Base-by-base conservation (phyloP, 1,140 invertebrate species). In the Manduca sexta region DNA sequence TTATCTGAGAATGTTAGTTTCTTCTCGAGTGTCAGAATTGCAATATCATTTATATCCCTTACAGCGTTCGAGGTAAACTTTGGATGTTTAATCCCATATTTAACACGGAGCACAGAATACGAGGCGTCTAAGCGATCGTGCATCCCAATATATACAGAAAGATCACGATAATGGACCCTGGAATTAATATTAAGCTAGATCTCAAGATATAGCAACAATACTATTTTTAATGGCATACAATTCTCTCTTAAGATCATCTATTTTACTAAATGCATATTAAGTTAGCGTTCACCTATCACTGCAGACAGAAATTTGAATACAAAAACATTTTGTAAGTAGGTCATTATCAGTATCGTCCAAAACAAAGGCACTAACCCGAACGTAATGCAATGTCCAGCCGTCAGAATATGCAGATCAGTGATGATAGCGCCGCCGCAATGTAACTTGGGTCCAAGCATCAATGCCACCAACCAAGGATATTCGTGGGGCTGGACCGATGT, bases 381-480 rank as follows among this genome's bases (percentile, higher is more conserved):
- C 17, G 77, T 79, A 39, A 91, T 86, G 50, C 91, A 92, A 67
- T 92, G 91, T 3, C 89, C 90, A 7, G 90, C 91, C 1, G 90
- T 91, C 3, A 91, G 59, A 16, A 91, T 67, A 55, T 91, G 90
- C 8, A 77, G 64, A 52, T 90, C 84, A 3, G 88, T 90, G 50
- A 92, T 90, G 12, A 92, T 80, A 5, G 89, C 87, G n/a, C 89
- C 90, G 5, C 91, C 90, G 56, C 91, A 92, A 51, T 91, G 89
- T 35, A 91, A 78, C 21, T 62, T 64, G 4, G 68, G 66, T 2
- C 88, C 88, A 29, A 88, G 69, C 67, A 88, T 88, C 46, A 92
- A 87, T 0, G 86, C 86, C 1, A 88, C 90, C 42, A 91, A 78
- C 91, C 91, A 93, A 0, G 91, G 91, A 54, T 89, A 92, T 45